Conservation (phyloP, 2,797 vertebrate species). For the Anabacerthia variegaticeps region DNA sequence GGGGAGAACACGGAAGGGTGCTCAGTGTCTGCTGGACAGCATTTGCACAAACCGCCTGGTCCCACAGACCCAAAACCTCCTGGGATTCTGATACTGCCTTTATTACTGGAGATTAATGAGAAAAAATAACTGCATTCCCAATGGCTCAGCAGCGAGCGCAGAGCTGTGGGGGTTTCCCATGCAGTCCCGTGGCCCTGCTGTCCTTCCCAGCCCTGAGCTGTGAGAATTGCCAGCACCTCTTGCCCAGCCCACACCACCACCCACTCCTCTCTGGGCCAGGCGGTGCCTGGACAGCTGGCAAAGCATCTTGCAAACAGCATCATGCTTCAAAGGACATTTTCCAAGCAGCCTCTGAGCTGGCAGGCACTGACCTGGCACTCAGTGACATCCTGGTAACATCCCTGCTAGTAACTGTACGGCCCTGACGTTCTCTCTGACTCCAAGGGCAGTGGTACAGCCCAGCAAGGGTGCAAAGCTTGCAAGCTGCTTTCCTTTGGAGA, state of each 20-base stretch:
- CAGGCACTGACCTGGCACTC: neutral
- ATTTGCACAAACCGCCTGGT: neutral
- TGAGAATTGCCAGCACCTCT: accelerated
- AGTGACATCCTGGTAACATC: neutral
- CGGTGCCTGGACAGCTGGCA: neutral
- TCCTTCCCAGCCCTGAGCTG: neutral
- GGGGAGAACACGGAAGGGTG: neutral
- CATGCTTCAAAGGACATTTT: neutral
- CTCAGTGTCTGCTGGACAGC: neutral
- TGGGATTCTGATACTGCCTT: accelerated
- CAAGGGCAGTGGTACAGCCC: too few relatives aligned
- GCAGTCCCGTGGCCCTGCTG: accelerated
- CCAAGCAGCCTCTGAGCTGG: neutral
- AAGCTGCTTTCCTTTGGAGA: neutral
- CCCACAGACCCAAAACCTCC: neutral
- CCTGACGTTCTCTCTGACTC: neutral
- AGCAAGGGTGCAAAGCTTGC: neutral
- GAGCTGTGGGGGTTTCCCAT: neutral
- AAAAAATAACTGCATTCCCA: neutral
- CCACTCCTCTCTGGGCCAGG: accelerated
- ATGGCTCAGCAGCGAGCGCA: accelerated
- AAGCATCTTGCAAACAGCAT: neutral
- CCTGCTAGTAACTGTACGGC: neutral
- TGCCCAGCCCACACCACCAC: neutral
- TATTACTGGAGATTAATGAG: neutral